Conservation (phyloP, 2,113 vertebrate species). For the Physeter macrocephalus region DNA sequence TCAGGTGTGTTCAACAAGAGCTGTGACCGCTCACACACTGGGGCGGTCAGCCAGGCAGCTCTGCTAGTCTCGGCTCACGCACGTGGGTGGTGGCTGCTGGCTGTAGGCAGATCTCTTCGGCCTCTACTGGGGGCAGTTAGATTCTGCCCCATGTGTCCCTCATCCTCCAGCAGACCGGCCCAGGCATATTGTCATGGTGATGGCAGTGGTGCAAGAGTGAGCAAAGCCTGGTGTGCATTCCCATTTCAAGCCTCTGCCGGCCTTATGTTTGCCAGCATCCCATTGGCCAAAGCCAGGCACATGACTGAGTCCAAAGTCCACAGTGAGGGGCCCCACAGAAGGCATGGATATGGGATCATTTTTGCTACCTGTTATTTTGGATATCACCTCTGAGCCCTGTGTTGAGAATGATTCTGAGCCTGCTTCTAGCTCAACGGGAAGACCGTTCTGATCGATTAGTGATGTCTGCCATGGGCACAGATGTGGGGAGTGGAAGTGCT, state of each 20-base stretch:
- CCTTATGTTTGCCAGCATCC: neutral
- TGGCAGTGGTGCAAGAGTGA: neutral
- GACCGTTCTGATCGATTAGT: accelerated
- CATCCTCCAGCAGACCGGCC: neutral
- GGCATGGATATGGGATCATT: accelerated
- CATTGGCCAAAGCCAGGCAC: neutral
- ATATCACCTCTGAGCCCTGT: neutral
- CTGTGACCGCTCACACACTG: accelerated
- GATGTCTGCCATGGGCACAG: accelerated
- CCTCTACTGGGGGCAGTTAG: accelerated
- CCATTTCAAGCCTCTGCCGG: neutral
- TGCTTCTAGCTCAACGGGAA: neutral
- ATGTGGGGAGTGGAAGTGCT: accelerated
- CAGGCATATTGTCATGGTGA: accelerated
- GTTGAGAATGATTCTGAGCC: neutral
- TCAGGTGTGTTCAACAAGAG: accelerated
- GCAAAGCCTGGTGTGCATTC: neutral
- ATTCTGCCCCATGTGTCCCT: accelerated
- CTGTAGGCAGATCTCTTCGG: neutral
- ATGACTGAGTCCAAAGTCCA: neutral
- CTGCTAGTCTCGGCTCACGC: neutral
- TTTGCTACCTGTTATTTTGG: neutral
- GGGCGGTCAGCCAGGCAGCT: neutral
- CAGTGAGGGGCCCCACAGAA: accelerated
- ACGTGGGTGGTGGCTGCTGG: accelerated